A percentile compares a stretch with the other conserved stretches of the same genome.
Conservation (phyloP, 2,888 invertebrate species). For the Syrphus vitripennis region DNA sequence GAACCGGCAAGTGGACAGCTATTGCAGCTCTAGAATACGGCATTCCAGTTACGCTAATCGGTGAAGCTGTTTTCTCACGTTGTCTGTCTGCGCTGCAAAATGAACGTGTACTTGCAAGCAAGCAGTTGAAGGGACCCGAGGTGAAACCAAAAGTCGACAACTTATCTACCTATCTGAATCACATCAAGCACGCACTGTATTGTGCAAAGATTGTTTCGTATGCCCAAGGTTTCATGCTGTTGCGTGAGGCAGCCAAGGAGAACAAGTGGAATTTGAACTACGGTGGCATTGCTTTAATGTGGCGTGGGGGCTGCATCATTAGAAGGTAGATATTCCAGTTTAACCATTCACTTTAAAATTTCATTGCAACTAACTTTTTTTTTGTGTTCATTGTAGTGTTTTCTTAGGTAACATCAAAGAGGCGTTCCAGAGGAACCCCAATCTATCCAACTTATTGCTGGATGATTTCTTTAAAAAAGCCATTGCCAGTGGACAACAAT, state of each 20-base stretch:
- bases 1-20: conserved; percentile 99
- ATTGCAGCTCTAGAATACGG: conserved; percentile 97
- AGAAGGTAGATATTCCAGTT: conserved; percentile 89
- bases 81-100: conserved; percentile 95
- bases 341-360: conserved; percentile 74
- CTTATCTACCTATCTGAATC: conserved; percentile 89
- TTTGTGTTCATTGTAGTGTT: conserved; percentile 82
- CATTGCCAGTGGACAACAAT: conserved; percentile 89
- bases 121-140: conserved; percentile 87
- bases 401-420: conserved; percentile 95
- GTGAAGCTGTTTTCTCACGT: conserved; percentile 98
- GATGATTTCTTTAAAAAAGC: conserved; percentile 96
- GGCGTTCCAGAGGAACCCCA: conserved; percentile 94
- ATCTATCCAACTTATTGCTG: conserved; percentile 92
- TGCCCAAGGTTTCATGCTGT: conserved; percentile 98
- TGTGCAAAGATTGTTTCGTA: conserved; percentile 99
- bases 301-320: conserved; percentile 99
- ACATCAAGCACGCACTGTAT: conserved; percentile 94
- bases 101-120: conserved; percentile 93
- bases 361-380: background rate
- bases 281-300: conserved; percentile 99
- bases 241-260: conserved; percentile 94
- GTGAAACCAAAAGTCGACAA: conserved; percentile 86
- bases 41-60: conserved; percentile 98
- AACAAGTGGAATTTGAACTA: conserved; percentile 98